Percentiles rank a stretch among this genome's conserved stretches.
phyloP scores from a whole-genome alignment of 1,140 invertebrate species.

The Cephus cinctus region DNA sequence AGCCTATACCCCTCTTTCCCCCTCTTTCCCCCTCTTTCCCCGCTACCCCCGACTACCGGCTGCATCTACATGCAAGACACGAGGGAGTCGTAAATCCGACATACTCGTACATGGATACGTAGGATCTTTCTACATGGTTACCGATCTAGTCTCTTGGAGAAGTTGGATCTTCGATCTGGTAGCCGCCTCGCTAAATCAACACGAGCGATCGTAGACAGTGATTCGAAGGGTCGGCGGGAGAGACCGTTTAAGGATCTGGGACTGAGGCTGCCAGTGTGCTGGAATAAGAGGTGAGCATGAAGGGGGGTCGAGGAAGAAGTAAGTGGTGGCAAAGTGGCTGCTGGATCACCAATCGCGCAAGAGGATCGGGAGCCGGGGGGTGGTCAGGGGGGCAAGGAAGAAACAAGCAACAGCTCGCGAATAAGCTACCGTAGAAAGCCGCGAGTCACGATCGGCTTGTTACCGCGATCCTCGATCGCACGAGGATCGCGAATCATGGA shows the following conservation, averaged over 20 bases:
- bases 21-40: too few relatives aligned
- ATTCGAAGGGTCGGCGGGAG: background rate
- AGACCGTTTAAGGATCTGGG: constrained; percentile 14
- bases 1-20: too few relatives aligned
- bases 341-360: too few relatives aligned
- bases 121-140: too few relatives aligned
- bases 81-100: too few relatives aligned
- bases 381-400: background rate
- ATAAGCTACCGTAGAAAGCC: constrained; percentile 44
- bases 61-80: too few relatives aligned
- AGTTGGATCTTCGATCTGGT: too few relatives aligned
- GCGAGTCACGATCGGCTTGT: constrained; percentile 52
- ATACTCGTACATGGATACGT: too few relatives aligned
- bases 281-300: constrained; percentile 26
- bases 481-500: constrained; percentile 40
- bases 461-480: constrained; percentile 28
- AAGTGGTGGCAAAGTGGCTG: constrained; percentile 34
- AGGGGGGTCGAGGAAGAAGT: too few relatives aligned
- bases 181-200: constrained; percentile 6
- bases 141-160: too few relatives aligned
- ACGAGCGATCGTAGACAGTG: constrained; percentile 9
- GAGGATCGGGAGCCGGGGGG: too few relatives aligned
- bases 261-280: constrained; percentile 14
- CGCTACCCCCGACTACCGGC: too few relatives aligned
- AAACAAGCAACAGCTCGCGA: constrained; percentile 27